Conservation (phyloP, 2,888 invertebrate species). For the Cabera pusaria region DNA sequence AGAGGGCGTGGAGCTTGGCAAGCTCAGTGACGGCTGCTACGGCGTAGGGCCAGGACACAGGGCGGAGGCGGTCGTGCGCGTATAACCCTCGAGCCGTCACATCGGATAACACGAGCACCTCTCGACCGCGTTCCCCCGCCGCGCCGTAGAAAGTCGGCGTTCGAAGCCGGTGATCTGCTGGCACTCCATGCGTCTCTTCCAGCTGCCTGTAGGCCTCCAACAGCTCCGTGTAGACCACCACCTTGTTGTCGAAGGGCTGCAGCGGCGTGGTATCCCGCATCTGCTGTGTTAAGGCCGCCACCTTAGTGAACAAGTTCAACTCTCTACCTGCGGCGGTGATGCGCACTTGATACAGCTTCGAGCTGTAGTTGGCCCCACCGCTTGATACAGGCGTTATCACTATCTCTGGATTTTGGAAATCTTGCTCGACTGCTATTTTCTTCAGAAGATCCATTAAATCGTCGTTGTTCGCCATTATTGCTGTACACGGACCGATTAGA, state of each 20-base stretch:
- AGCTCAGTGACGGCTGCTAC: constrained; percentile 6
- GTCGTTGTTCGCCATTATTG: too few relatives aligned
- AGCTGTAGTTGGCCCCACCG: constrained; percentile 1
- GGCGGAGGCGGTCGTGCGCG: background rate
- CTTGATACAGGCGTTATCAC: background rate
- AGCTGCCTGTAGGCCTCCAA: constrained; percentile 2
- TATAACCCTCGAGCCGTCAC: constrained; percentile 2
- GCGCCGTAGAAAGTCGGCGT: constrained; percentile 4
- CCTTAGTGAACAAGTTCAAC: constrained; percentile 5
- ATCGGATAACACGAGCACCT: constrained; percentile 4
- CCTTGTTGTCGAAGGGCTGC: background rate
- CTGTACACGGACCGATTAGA: too few relatives aligned
- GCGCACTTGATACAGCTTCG: background rate
- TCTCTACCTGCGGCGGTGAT: background rate
- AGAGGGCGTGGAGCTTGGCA: constrained; percentile 10
- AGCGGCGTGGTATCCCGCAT: background rate
- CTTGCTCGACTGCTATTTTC: background rate
- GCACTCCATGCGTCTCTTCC: constrained; percentile 4
- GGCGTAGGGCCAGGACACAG: constrained; percentile 6
- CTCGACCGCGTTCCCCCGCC: constrained; percentile 1
- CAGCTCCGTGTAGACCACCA: background rate
- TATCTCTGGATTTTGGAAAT: background rate
- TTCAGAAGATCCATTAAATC: too few relatives aligned
- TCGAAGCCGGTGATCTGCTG: background rate
- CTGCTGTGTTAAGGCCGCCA: background rate